Conservation (phyloP, 2,888 invertebrate genomes). For the Sturmia bella region DNA sequence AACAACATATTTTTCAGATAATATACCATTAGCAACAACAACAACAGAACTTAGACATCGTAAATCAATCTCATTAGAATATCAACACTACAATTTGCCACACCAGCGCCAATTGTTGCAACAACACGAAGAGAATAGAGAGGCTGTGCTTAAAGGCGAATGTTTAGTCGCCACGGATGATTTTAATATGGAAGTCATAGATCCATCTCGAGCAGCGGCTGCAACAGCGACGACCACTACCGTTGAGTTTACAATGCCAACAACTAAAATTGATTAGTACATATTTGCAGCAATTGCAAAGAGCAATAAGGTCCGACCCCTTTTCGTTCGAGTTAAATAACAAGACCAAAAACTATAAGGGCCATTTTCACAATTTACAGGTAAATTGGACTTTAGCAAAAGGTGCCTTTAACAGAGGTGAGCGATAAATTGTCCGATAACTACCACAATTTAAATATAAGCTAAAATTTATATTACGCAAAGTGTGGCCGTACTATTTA, state of each 20-base stretch:
- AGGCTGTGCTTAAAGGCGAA: slow-evolving; percentile 37
- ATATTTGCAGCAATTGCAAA: slow-evolving; percentile 70
- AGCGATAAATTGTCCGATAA: too few relatives aligned
- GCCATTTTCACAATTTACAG: too few relatives aligned
- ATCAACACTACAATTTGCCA: slow-evolving; percentile 46
- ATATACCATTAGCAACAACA: slow-evolving; percentile 1
- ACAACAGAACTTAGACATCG: slow-evolving; percentile 54
- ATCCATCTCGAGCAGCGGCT: neutral
- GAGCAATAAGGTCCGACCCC: slow-evolving; percentile 27
- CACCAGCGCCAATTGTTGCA: slow-evolving; percentile 47
- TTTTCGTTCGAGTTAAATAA: slow-evolving; percentile 5
- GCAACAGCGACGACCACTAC: slow-evolving; percentile 66
- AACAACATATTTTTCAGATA: slow-evolving; percentile 32
- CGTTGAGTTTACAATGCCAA: slow-evolving; percentile 78
- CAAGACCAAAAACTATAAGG: slow-evolving; percentile 3
- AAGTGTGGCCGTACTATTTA: too few relatives aligned
- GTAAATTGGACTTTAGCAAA: too few relatives aligned
- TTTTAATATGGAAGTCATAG: slow-evolving; percentile 37
- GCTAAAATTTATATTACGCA: too few relatives aligned
- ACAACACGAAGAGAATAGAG: slow-evolving; percentile 54
- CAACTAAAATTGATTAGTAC: slow-evolving; percentile 82
- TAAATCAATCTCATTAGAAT: slow-evolving; percentile 48
- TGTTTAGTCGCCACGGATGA: slow-evolving; percentile 49
- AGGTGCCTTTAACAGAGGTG: too few relatives aligned
- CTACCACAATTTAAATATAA: too few relatives aligned